Evolutionary conservation across 1,140 invertebrate species (phyloP), one percentile per base, ranked within the genome.

Genomic region (Phymastichus coffea): DNA sequence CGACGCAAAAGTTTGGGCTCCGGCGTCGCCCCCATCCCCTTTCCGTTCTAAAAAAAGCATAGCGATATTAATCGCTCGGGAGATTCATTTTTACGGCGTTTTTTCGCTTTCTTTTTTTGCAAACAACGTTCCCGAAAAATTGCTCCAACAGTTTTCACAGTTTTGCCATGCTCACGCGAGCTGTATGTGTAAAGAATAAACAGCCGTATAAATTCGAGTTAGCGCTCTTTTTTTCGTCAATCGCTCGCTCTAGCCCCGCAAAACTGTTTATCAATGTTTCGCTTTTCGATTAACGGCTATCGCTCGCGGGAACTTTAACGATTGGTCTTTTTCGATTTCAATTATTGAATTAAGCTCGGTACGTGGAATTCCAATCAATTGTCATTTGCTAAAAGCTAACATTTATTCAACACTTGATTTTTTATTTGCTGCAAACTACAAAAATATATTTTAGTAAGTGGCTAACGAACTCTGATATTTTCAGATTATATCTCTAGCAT

Each of bases 31-130:
- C 47, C 26, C 22, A 30, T 22, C 23, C 47, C 22, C 19, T 26
- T 9, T 14, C 37, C 15, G 25, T 33, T 22, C 35, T 9, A 6
- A 43, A 41, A 43, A 53, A 19, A 33, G 10, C 41, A 44, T 46
- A 40, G 48, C 38, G 41, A 59, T 59, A 59, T 52, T 59, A 59
- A 59, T 59, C 30, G 48, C 38, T 53, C 30, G 30, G 17, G 48
- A 52, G 49, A 53, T 59, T 26, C 48, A 59, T 59, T 59, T 53
- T 53, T 52, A 58, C 47, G 47, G 43, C 20, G 10, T n/a, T 33
- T 23, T 48, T 51, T 49, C 43, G 51, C 43, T 57, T 57, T 47
- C 48, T n/a, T 26, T 51, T 38, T 17, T 22, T 17, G 37, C 4
- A 40, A 37, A 9, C 2, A 30, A 37, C 4, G n/a, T n/a, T 37